phyloP scores from a whole-genome alignment of 2,888 invertebrate genomes.

The Trichacis sp. region DNA sequence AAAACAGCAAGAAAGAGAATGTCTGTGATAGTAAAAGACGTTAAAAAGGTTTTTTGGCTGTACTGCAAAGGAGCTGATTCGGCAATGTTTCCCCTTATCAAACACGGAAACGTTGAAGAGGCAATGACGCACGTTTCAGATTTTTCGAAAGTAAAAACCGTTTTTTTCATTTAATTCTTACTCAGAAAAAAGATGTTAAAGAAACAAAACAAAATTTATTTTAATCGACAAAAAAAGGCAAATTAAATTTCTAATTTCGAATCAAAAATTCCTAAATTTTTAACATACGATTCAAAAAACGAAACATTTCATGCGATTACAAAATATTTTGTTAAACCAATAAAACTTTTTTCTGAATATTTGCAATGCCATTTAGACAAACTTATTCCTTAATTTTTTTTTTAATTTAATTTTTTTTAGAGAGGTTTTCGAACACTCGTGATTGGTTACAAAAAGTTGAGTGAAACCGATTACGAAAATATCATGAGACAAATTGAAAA shows the following conservation, averaged over 20 bases:
- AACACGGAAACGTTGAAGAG: constrained; percentile 62
- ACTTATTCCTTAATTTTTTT: no score
- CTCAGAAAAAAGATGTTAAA: no score
- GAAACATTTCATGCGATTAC: no score
- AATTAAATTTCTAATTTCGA: no score
- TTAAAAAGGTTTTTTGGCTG: constrained; percentile 76
- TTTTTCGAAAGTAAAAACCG: constrained; percentile 72
- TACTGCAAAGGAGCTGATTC: constrained; percentile 88
- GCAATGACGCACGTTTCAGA: constrained; percentile 70
- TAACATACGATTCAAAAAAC: no score
- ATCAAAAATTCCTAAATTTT: no score
- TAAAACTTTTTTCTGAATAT: no score
- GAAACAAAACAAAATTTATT: no score
- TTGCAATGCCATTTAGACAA: no score
- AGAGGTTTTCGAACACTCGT: constrained; percentile 86
- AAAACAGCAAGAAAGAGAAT: constrained; percentile 88
- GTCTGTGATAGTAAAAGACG: constrained; percentile 87
- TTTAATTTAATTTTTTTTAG: constrained; percentile 49
- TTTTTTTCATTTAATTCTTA: no score
- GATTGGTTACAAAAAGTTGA: constrained; percentile 78
- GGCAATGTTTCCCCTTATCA: constrained; percentile 77
- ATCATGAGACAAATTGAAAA: constrained; percentile 63
- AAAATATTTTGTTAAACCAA: no score
- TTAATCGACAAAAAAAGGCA: no score
- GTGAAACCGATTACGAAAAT: constrained; percentile 76